Evolutionary conservation across 2,797 vertebrate genomes (phyloP), one percentile per base, ranked within the genome.

Genomic region (Pachyuromys duprasi): DNA sequence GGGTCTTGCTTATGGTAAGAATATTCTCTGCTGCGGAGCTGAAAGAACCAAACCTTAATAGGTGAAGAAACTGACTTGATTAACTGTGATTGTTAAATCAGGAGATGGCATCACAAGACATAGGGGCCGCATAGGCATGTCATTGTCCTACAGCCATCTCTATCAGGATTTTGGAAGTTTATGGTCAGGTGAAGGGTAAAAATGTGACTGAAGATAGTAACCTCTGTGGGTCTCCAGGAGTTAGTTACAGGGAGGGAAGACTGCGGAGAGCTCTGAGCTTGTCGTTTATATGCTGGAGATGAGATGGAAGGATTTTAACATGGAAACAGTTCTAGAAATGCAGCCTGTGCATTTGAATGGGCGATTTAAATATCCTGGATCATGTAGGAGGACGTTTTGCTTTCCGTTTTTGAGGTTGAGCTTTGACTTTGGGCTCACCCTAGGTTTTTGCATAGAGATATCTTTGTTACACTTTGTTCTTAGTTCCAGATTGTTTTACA

Each of bases 401-500:
- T 95, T 95, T 87, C 62, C 2, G 24, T 15, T 70, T 70, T 65
- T 60, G 90, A 74, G 90, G 15, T 24, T 94, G 49, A 90, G 39
- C 87, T 96, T 89, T 89, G 86, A 86, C 53, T 92, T 55, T 86
- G 63, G 69, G 39, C 76, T 95, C 28, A 82, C 69, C 60, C 22
- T 86, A 78, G 86, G 72, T 81, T 82, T 94, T 94, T 95, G 55
- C 33, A 84, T 39, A 91, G 93, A 79, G 78, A 8, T n/a, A 39
- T 91, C 53, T 92, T 95, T 95, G 87, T 96, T 94, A 76, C 79
- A 91, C 67, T 12, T 80, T 86, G 42, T 94, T 90, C 87, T 87
- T 91, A 57, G 75, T 94, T 96, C 78, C 67, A 88, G 69, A 72
- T 79, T 91, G 63, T 31, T 22, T 93, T 95, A 79, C 93, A 96